phyloP scores from a whole-genome alignment of 2,888 invertebrate genomes.

The Ptilodon capucinus region DNA sequence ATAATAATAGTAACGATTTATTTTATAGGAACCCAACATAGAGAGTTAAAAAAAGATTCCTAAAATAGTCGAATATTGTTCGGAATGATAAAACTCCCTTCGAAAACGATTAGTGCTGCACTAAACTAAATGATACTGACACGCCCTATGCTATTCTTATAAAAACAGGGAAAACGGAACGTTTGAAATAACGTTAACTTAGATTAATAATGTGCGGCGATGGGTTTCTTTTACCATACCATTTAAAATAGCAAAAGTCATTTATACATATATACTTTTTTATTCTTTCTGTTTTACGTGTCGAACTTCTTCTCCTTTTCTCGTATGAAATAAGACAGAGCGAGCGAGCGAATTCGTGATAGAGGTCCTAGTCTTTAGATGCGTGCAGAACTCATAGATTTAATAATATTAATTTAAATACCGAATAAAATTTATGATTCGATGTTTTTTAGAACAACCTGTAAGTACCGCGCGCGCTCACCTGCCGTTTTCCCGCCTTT shows the following conservation, averaged over 20 bases:
- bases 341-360: too few relatives aligned
- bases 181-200: background rate
- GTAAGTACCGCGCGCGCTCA: slow-evolving; percentile 41
- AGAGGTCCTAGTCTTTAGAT: too few relatives aligned
- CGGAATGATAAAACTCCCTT: background rate
- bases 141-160: background rate
- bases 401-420: too few relatives aligned
- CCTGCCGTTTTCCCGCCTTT: slow-evolving; percentile 58
- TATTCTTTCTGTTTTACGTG: too few relatives aligned
- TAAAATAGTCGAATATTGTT: background rate
- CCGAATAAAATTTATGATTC: background rate
- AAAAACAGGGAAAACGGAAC: background rate
- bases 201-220: background rate
- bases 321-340: too few relatives aligned
- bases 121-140: background rate
- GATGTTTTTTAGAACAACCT: slow-evolving; percentile 43
- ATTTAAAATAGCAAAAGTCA: background rate
- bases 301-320: too few relatives aligned
- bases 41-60: background rate
- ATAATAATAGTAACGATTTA: too few relatives aligned
- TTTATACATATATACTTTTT: too few relatives aligned
- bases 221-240: background rate
- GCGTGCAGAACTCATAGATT: too few relatives aligned
- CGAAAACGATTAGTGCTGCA: background rate
- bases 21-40: too few relatives aligned